A percentile compares a stretch with the other conserved stretches of the same genome.
Conservation (phyloP, 2,888 invertebrate species). For the Plutella xylostella region DNA sequence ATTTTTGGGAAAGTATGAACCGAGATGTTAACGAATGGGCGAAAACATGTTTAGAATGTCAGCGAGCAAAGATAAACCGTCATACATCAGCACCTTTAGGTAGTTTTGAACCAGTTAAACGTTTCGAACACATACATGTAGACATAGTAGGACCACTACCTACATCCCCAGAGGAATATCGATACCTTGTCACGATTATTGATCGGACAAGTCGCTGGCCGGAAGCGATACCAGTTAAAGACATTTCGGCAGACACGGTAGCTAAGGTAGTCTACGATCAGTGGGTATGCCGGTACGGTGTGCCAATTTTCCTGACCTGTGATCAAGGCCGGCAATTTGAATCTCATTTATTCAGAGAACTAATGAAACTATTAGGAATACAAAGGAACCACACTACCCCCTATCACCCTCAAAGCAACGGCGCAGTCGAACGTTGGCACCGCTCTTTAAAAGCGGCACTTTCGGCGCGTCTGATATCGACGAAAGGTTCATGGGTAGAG, state of each 20-base stretch:
- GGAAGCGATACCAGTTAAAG: conserved; percentile 20
- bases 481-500: conserved; percentile 16
- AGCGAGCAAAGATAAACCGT: background rate
- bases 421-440: conserved; percentile 17
- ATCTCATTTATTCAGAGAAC: conserved; percentile 25
- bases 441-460: conserved; percentile 14
- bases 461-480: background rate
- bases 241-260: conserved; percentile 22
- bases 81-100: conserved; percentile 11
- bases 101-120: background rate
- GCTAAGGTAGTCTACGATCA: conserved; percentile 18
- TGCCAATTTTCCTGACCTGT: conserved; percentile 21
- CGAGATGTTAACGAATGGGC: conserved; percentile 3
- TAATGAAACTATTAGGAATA: conserved; percentile 16
- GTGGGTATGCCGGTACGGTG: conserved; percentile 18
- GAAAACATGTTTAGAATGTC: conserved; percentile 3
- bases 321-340: conserved; percentile 32
- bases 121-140: conserved; percentile 19
- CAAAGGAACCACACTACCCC: conserved; percentile 12
- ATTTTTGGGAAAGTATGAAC: conserved; percentile 8
- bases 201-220: conserved; percentile 20
- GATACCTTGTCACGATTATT: conserved; percentile 13
- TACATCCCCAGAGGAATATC: background rate
- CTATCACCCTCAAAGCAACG: conserved; percentile 19
- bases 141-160: conserved; percentile 19